These are phyloP conservation scores for Prionace glauca DNA, from an alignment of 2,797 vertebrate genomes.

Conservation along the genomic window DNA sequence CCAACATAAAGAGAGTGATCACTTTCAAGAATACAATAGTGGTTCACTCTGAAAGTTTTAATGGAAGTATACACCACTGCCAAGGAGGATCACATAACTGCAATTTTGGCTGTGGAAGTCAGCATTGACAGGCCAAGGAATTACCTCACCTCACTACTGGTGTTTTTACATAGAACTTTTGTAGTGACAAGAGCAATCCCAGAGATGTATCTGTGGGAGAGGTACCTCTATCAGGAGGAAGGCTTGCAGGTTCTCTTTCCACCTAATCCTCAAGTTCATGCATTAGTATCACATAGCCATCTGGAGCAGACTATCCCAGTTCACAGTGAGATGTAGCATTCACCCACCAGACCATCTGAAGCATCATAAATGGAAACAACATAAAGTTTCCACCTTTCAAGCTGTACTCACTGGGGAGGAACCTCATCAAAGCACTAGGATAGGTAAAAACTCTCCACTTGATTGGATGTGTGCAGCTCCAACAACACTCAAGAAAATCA, in stretches of 20 bases:
- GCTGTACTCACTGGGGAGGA: neutral
- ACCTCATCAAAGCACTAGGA: neutral
- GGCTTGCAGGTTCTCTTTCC: neutral
- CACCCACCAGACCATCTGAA: too few species aligned
- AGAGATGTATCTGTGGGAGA: neutral
- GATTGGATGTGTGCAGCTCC: too few species aligned
- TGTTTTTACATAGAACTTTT: neutral
- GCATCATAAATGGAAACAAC: too few species aligned
- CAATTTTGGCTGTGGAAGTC: neutral
- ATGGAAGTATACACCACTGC: neutral
- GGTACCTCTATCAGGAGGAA: neutral
- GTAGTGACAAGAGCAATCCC: neutral
- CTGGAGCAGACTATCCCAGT: neutral
- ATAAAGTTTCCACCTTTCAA: neutral
- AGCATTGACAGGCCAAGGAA: neutral
- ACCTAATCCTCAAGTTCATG: neutral
- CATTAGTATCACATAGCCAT: neutral
- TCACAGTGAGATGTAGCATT: neutral
- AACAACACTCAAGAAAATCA: too few species aligned
- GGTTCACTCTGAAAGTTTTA: neutral
- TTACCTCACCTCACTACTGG: neutral
- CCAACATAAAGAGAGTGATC: neutral
- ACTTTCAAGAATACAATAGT: neutral
- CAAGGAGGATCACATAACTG: neutral
- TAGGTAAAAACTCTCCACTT: neutral